Evolutionary conservation across 1,140 invertebrate species (phyloP), one percentile per base, ranked within the genome.

Genomic region (Penaeus chinensis): DNA sequence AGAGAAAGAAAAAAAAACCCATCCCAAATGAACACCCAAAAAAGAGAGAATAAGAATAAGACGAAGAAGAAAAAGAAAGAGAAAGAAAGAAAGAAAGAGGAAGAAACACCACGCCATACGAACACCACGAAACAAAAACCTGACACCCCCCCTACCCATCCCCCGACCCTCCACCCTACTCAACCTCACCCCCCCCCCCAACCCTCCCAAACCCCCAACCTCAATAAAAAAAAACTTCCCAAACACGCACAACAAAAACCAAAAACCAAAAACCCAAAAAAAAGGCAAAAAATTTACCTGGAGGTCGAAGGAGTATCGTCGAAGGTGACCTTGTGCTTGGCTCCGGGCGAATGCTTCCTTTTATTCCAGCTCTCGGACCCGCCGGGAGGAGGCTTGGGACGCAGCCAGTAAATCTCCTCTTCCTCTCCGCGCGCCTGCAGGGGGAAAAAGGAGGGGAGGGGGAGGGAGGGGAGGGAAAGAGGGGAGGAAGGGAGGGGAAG

Each of bases 311-410:
- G 80, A 1, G 86, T 83, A 19, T 89, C 88, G 83, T 89, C 63
- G 79, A 89, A 89, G 32, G 88, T 89, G 18, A 89, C 88, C 71
- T 85, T 89, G 62, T 89, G 88, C 79, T 89, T 89, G 54, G 85
- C 88, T 18, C 88, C 84, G 16, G 88, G 88, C 5, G 88, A 89
- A 18, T 88, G 80, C 24, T 89, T 85, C 16, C 84, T 37, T 61
- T 86, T 86, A 24, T 62, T 76, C 88, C 88, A 89, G 24, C 78
- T 54, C 16, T 77, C 71, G 8, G 47, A 60, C 0, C 79, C 79
- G 2, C 47, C 91, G 91, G 60, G 92, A 92, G 80, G 92, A 91
- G 90, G 94, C 93, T 42, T 93, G 93, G 27, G 94, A 93, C 87
- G 94, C 24, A 90, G 82, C 89, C 89, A 90, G 76, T 90, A 90